These are phyloP conservation scores for Pseudonaja textilis DNA, from an alignment of 2,113 vertebrate species.

Conservation along the genomic window DNA sequence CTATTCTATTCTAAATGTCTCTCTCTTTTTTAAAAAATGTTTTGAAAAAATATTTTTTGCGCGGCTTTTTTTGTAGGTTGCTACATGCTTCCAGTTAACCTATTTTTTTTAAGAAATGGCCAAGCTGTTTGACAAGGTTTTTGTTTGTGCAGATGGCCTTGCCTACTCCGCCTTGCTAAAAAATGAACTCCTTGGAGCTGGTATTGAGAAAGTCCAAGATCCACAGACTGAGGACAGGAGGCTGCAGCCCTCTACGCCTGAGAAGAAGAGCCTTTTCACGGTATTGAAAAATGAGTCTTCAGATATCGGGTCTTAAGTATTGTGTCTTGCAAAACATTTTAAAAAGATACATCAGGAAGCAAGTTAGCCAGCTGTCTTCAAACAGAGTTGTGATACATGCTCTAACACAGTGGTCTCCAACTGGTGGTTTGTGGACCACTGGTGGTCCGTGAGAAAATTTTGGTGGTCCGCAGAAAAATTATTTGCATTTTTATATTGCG, in stretches of 20 bases:
- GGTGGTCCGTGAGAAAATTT: too few relatives aligned
- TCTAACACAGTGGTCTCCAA: not conserved
- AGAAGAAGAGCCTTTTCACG: conserved; percentile 93
- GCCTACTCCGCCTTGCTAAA: conserved; percentile 97
- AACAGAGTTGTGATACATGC: not conserved
- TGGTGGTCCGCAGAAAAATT: too few relatives aligned
- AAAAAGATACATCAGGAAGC: not conserved
- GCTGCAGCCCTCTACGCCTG: conserved; percentile 89
- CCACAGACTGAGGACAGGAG: conserved; percentile 94
- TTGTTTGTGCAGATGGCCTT: conserved; percentile 80
- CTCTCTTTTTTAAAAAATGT: not conserved
- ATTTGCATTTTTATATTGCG: too few relatives aligned
- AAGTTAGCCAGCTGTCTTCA: not conserved
- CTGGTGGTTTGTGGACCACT: too few relatives aligned
- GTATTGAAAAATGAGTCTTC: conserved; percentile 65
- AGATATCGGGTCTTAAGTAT: not conserved
- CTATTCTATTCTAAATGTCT: not conserved
- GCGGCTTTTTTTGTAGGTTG: not conserved
- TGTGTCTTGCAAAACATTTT: not conserved
- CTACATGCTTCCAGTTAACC: not conserved
- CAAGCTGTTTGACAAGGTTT: not conserved
- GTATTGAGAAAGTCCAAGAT: conserved; percentile 97
- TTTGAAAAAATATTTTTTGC: not conserved
- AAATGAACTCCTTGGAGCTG: conserved; percentile 93
- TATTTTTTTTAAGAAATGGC: not conserved